Evolutionary conservation across 37 sponge, comb jelly and placozoan species (phyloP), one percentile per base, ranked within the genome.

Genomic region (Eunapius fragilis): DNA sequence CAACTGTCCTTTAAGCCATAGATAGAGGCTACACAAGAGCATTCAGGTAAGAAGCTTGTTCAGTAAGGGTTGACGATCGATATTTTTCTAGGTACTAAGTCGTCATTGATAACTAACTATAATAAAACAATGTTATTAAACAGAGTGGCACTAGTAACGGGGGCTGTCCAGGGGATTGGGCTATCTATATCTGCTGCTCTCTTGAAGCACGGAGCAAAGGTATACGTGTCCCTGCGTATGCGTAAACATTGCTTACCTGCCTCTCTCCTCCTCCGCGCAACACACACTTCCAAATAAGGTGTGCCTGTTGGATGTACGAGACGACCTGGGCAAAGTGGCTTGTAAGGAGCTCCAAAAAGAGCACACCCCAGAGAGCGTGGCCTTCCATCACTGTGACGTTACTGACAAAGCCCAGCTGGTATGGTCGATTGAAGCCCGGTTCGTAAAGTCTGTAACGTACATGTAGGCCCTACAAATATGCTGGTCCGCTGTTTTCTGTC

Each of bases 161-260:
- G 95, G 0, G 95, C 86, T 37, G 95, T 92, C 5, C 88, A 90
- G 37, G 95, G 95, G 19, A 87, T 94, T 27, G 95, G 95, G 19
- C 89, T 90, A 30, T 88, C 95, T 11, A 83, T 83, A 45, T 35
- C 86, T 14, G 31, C 49, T 26, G 70, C 82, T 23, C 58, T 94
- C 32, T 83, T 94, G 47, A 79, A 81, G 74, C 77, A 84, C 75
- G 86, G 86, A 79, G 92, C 76, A n/a, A 91, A 82, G 78, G 95
- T 91, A 31, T 58, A 9, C 47, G 9, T 45, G 7, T 9, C 4
- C 9, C 7, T 45, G 7, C 9, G 7, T 9, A 45, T 45, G 4
- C 9, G 4, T 11, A 45, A 45, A 45, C 47, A 4, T 45, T 45
- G 47, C n/a, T n/a, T n/a, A n/a, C n/a, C n/a, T 45, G 47, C 9